phyloP scores from a whole-genome alignment of 2,888 invertebrate species.

The Sesamia inferens region DNA sequence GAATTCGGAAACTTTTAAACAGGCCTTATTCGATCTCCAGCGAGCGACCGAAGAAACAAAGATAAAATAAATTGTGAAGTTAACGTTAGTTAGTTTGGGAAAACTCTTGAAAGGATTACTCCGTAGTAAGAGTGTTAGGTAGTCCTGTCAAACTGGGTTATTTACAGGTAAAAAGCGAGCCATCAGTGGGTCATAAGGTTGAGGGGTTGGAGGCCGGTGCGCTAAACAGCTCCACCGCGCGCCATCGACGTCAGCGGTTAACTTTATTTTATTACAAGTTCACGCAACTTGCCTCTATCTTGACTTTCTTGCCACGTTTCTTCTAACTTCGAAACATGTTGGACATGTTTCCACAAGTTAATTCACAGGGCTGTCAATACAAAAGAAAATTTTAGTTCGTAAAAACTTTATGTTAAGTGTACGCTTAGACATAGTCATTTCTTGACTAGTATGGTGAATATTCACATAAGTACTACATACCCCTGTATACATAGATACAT shows the following conservation, averaged over 20 bases:
- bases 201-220: constrained; percentile 16
- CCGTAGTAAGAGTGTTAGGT: constrained; percentile 41
- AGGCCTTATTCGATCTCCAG: constrained; percentile 61
- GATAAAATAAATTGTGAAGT: constrained; percentile 67
- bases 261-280: constrained; percentile 81
- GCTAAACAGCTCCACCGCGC: constrained; percentile 62
- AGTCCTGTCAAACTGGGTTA: constrained; percentile 52
- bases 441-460: neutral
- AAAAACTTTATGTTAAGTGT: constrained; percentile 43
- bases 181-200: constrained; percentile 52
- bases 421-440: neutral
- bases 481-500: too few relatives aligned
- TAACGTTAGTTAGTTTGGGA: constrained; percentile 61
- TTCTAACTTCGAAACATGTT: constrained; percentile 77
- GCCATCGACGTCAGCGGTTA: constrained; percentile 68
- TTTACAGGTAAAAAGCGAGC: constrained; percentile 56
- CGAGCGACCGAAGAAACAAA: constrained; percentile 58
- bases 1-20: constrained; percentile 64
- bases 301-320: constrained; percentile 78
- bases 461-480: neutral
- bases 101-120: constrained; percentile 64
- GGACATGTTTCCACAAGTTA: constrained; percentile 75
- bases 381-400: constrained; percentile 66
- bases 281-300: constrained; percentile 74
- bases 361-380: constrained; percentile 75